Evolutionary conservation across 2,113 vertebrate genomes (phyloP).

Genomic region (Petrocephalus microphthalmus): DNA sequence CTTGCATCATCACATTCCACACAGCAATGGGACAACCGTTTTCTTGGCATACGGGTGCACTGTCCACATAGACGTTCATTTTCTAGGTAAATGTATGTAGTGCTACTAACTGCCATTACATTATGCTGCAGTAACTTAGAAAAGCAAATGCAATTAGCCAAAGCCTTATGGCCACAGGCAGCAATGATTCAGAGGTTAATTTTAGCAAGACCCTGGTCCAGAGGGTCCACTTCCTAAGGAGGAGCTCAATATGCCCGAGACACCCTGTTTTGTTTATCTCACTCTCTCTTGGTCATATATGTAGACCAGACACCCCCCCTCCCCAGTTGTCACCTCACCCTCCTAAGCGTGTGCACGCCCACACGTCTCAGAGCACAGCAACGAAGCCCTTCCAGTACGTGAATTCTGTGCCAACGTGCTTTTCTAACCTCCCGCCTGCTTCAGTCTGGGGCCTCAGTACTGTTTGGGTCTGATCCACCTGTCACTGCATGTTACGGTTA

Average conservation of each 20-base stretch:
- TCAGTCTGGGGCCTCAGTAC: conserved; percentile 17
- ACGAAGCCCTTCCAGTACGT: neutral
- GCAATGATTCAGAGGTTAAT: neutral
- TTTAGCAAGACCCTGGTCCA: conserved; percentile 1
- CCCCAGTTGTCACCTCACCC: neutral
- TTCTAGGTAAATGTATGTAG: neutral
- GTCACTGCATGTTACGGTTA: conserved; percentile 53
- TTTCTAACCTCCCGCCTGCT: conserved; percentile 28
- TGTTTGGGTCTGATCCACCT: conserved; percentile 42
- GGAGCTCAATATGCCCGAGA: neutral
- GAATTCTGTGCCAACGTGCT: conserved; percentile 18
- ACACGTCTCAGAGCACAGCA: neutral
- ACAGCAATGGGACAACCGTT: neutral
- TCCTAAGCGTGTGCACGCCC: neutral
- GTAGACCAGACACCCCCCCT: neutral
- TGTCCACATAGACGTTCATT: neutral
- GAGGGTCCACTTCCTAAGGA: neutral
- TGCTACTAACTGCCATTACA: neutral
- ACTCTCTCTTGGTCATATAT: conserved; percentile 4
- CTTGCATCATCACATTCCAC: neutral
- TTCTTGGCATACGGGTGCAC: neutral
- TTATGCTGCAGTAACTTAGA: neutral
- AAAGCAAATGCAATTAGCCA: neutral
- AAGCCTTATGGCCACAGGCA: neutral
- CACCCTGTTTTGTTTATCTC: neutral